Conservation (phyloP, 2,113 vertebrate genomes). For the Chamaetylas fuelleborni region DNA sequence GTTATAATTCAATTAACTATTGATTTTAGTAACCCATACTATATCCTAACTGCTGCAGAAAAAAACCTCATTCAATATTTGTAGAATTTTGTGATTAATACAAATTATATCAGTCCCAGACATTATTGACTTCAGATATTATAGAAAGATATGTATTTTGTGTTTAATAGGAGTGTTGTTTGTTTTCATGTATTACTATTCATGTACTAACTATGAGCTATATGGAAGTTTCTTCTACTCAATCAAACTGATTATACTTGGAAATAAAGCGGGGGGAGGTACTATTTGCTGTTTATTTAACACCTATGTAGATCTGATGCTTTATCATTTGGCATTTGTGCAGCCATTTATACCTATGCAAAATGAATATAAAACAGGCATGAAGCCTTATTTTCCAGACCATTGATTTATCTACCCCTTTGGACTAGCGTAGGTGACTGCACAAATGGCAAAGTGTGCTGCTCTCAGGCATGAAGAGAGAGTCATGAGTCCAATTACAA, state of each 20-base stretch:
- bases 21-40: slow-evolving; percentile 15
- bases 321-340: background rate
- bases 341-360: background rate
- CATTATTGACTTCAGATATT: background rate
- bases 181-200: background rate
- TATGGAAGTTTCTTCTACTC: background rate
- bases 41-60: background rate
- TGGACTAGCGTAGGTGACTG: background rate
- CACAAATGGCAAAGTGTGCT: background rate
- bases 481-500: background rate
- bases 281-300: slow-evolving; percentile 20
- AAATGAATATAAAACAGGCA: slow-evolving; percentile 20
- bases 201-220: background rate
- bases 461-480: background rate
- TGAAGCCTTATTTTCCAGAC: slow-evolving; percentile 14
- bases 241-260: background rate
- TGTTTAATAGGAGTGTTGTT: background rate
- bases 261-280: background rate
- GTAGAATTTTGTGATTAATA: background rate
- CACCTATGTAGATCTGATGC: background rate
- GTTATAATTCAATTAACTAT: slow-evolving; percentile 51
- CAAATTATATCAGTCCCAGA: background rate
- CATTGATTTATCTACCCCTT: background rate
- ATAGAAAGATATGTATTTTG: background rate
- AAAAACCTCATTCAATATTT: background rate